Percentiles rank a stretch among this genome's conserved stretches.
phyloP scores from a whole-genome alignment of 1,140 invertebrate species.

The Neocloeon triangulifer region DNA sequence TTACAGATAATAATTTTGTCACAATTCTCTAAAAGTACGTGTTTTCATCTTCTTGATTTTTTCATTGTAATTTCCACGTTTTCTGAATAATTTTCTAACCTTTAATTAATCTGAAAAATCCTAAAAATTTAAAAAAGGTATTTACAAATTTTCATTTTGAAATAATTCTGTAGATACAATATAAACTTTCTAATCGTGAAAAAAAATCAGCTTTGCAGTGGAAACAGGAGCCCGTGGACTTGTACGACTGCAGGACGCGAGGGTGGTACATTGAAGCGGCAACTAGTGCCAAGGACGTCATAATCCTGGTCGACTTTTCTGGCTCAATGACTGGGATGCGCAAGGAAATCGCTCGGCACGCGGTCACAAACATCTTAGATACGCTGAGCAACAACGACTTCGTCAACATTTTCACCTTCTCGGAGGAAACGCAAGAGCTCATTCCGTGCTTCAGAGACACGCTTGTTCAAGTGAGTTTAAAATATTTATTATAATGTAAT shows the following conservation, averaged over 20 bases:
- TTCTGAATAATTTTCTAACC: too few relatives aligned
- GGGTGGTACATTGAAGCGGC: slow-evolving; percentile 94
- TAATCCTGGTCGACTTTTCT: slow-evolving; percentile 84
- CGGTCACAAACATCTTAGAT: slow-evolving; percentile 85
- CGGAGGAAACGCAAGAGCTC: slow-evolving; percentile 46
- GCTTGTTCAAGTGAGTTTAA: slow-evolving; percentile 45
- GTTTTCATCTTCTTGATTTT: too few relatives aligned
- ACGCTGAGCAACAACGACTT: slow-evolving; percentile 97
- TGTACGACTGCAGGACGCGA: slow-evolving; percentile 71
- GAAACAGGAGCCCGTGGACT: slow-evolving; percentile 40
- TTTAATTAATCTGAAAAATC: too few relatives aligned
- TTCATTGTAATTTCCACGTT: too few relatives aligned
- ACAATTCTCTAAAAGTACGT: too few relatives aligned
- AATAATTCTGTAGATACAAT: too few relatives aligned
- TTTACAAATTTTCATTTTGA: too few relatives aligned
- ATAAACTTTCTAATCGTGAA: too few relatives aligned
- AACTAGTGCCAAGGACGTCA: slow-evolving; percentile 86
- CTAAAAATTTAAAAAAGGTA: too few relatives aligned
- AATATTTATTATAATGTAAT: background rate
- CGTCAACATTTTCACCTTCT: slow-evolving; percentile 85
- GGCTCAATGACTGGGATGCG: slow-evolving; percentile 89
- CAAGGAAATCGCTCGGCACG: slow-evolving; percentile 80
- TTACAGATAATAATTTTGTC: too few relatives aligned
- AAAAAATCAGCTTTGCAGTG: slow-evolving; percentile 5
- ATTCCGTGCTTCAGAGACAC: slow-evolving; percentile 72